These are phyloP conservation scores for Clarias fuscus DNA, from an alignment of 2,797 vertebrate species.

Conservation along the genomic window DNA sequence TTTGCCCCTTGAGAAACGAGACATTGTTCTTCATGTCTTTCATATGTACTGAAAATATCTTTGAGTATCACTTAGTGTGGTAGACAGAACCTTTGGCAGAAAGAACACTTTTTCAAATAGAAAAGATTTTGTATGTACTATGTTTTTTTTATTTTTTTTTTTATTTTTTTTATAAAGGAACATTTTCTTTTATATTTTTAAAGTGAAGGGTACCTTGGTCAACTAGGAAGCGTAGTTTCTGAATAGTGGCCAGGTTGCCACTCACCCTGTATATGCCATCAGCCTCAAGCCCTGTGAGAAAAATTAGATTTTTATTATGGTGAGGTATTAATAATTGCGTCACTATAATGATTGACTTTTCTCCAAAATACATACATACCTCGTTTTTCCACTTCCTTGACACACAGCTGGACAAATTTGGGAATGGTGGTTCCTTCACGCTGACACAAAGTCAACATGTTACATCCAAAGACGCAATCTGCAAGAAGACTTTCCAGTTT, in stretches of 20 bases:
- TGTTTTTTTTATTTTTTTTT: too few species aligned
- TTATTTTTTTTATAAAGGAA: too few species aligned
- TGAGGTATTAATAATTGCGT: neutral
- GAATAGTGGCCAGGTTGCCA: constrained; percentile 87
- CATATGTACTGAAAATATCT: constrained; percentile 74
- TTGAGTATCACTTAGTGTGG: constrained; percentile 61
- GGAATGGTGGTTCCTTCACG: constrained; percentile 87
- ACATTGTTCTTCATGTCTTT: constrained; percentile 68
- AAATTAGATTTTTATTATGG: constrained; percentile 1
- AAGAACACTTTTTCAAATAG: neutral
- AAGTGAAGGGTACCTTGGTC: constrained; percentile 79
- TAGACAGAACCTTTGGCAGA: constrained; percentile 4
- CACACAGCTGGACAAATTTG: constrained; percentile 82
- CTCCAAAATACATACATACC: constrained; percentile 67
- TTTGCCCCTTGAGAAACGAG: constrained; percentile 84
- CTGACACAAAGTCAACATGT: constrained; percentile 83
- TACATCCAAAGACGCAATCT: constrained; percentile 94
- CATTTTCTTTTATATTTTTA: too few species aligned
- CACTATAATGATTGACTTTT: neutral
- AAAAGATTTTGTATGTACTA: neutral
- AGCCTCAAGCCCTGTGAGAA: constrained; percentile 78
- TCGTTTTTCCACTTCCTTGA: constrained; percentile 86
- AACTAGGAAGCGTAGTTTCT: constrained; percentile 87
- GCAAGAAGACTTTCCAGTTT: constrained; percentile 45
- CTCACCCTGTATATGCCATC: constrained; percentile 90